Base-by-base conservation (phyloP, 2,797 vertebrate genomes). In the Buphagus erythrorhynchus region DNA sequence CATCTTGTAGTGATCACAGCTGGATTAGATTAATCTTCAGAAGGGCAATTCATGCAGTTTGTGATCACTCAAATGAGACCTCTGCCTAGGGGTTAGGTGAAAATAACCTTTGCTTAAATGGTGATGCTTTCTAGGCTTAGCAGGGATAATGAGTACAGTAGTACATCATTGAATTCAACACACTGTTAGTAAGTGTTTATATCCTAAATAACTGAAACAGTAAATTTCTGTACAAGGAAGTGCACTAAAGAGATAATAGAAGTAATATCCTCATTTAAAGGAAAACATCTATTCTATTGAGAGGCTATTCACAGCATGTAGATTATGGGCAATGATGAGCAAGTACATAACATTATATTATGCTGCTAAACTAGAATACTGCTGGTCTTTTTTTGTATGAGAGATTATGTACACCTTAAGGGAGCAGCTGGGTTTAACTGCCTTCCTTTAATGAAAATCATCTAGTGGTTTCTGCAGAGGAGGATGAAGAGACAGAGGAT, bases 21-120 rank as follows among this genome's bases (percentile, higher is more conserved):
- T 77, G 84, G 83, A 68, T 92, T 73, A 92, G 90, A 71, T 86
- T 88, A 28, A 87, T 85, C 80, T 94, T 90, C 78, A 89, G 46
- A 89, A 74, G 46, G 72, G 65, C 49, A 80, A 48, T 71, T 88
- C 46, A 4, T 80, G 40, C 69, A n/a, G 48, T 89, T 88, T 67
- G 61, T 62, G 45, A 26, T 81, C 68, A 79, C 76, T 48, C 62
- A 80, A 54, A 67, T 65, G 86, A 54, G 61, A 79, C 43, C 78
- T 78, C 42, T 85, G 72, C 63, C 40, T 67, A 58, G 25, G 76
- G 59, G 68, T 71, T 62, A 57, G 49, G 43, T 87, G 73, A 57
- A 66, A 69, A 66, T 46, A 76, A 43, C 79, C 55, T 67, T 55
- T 61, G 58, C 67, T 73, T 62, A 10, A 40, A 25, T 48, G 46